These are phyloP conservation scores for Basileuterus tristriatus DNA, from an alignment of 2,797 vertebrate species.

Conservation along the genomic window DNA sequence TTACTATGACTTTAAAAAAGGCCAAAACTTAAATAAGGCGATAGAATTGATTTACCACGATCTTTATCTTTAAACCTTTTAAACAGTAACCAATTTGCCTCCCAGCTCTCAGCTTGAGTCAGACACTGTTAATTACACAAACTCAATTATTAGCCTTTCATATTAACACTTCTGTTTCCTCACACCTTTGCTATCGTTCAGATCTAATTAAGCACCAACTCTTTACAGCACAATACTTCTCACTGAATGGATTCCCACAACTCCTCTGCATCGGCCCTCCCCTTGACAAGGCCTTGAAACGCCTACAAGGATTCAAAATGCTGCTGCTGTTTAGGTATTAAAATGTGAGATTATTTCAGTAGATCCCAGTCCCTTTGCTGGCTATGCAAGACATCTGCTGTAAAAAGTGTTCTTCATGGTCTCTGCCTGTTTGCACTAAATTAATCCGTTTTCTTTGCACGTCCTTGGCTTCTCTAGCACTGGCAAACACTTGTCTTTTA, in stretches of 20 bases:
- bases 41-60: not conserved
- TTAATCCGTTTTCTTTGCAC: slow-evolving; percentile 56
- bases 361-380: slow-evolving; percentile 12
- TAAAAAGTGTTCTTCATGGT: not conserved
- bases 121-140: not conserved
- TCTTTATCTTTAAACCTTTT: not conserved
- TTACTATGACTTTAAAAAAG: not conserved
- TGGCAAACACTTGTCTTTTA: slow-evolving; percentile 23
- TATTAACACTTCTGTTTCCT: not conserved
- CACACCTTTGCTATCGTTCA: not conserved
- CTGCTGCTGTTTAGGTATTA: not conserved
- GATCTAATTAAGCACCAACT: not conserved
- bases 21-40: not conserved
- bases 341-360: slow-evolving; percentile 28
- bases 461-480: slow-evolving; percentile 41
- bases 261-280: not conserved
- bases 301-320: not conserved
- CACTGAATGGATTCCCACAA: not conserved
- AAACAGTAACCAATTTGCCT: not conserved
- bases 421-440: slow-evolving; percentile 34
- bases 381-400: not conserved
- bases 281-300: not conserved
- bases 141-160: not conserved
- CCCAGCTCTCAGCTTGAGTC: not conserved
- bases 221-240: not conserved